These are phyloP conservation scores for Champsocephalus esox DNA, from an alignment of 2,797 vertebrate genomes.

Conservation along the genomic window DNA sequence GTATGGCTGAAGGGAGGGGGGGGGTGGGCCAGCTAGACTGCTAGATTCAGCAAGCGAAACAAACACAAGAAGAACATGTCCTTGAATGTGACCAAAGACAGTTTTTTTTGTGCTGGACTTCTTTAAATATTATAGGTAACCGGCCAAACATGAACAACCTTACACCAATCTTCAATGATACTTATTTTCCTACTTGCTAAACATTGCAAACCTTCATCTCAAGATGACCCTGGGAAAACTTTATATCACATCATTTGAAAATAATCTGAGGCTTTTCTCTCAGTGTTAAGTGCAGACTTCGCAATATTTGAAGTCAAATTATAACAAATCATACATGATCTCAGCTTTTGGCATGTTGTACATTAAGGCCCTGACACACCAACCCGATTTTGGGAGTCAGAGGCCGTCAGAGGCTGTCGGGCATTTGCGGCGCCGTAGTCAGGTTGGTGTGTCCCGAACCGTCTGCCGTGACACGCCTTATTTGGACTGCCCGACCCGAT, in stretches of 20 bases:
- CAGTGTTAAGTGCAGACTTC: background rate
- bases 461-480: no score
- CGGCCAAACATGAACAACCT: background rate
- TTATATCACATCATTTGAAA: no score
- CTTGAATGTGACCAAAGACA: background rate
- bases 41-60: background rate
- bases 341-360: no score
- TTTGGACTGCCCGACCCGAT: no score
- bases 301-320: background rate
- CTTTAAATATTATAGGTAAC: background rate
- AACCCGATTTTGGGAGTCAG: no score
- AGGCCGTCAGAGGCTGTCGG: no score
- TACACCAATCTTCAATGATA: background rate
- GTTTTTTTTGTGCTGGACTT: background rate
- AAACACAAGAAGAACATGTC: background rate
- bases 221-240: background rate
- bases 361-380: no score
- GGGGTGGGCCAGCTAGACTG: background rate
- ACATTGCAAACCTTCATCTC: background rate
- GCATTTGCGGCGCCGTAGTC: no score
- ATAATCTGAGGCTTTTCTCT: background rate
- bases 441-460: no score
- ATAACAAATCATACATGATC: background rate
- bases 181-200: background rate
- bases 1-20: slow-evolving; percentile 15